A percentile compares a stretch with the other conserved stretches of the same genome.
phyloP scores from a whole-genome alignment of 2,113 vertebrate genomes.

The Erythrolamprus reginae region DNA sequence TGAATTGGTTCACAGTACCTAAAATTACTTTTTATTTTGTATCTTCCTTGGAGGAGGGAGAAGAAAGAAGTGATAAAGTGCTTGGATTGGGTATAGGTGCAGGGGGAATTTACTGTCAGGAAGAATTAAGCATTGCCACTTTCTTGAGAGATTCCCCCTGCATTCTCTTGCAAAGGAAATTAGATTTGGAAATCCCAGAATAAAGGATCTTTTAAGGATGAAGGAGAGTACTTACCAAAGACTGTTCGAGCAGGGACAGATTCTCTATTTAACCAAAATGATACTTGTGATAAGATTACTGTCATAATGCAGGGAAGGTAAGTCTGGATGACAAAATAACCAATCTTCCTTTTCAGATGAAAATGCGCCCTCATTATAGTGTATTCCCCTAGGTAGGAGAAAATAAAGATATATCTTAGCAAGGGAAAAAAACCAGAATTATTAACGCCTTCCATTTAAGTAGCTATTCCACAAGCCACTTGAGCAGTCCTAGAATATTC shows the following conservation, averaged over 20 bases:
- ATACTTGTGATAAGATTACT: conserved; percentile 94
- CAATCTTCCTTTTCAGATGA: conserved; percentile 96
- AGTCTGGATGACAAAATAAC: conserved; percentile 97
- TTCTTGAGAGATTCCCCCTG: background rate
- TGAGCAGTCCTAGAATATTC: background rate
- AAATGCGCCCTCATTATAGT: conserved; percentile 97
- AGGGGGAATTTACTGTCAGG: background rate
- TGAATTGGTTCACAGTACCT: background rate
- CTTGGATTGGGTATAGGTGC: background rate
- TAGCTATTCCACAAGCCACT: background rate
- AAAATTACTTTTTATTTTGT: background rate
- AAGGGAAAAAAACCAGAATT: conserved; percentile 3
- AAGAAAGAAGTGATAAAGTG: background rate
- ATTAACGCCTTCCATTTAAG: background rate
- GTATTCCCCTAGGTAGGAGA: conserved; percentile 80
- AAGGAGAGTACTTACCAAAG: conserved; percentile 81
- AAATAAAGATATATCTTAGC: background rate
- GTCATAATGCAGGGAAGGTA: conserved; percentile 99
- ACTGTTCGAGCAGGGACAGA: conserved; percentile 95
- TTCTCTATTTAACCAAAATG: conserved; percentile 97
- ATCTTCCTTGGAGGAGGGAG: background rate
- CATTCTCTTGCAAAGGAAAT: background rate
- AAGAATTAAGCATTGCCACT: background rate
- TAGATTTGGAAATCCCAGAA: background rate
- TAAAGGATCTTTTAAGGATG: background rate